phyloP scores from a whole-genome alignment of 2,888 invertebrate species.

The Archips crataeganus region DNA sequence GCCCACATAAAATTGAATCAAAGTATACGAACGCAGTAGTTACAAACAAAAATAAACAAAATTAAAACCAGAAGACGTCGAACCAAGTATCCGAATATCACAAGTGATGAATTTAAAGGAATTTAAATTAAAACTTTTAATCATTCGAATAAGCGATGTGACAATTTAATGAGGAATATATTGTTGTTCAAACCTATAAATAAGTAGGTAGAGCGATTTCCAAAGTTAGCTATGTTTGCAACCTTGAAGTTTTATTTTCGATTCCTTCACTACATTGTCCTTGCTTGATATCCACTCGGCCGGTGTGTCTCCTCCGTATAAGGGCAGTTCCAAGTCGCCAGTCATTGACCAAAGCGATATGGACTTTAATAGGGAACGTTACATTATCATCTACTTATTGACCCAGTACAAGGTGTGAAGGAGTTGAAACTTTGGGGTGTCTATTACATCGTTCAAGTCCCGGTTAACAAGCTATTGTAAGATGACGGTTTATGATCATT shows the following conservation, averaged over 20 bases:
- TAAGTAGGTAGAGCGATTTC: no score
- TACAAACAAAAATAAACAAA: no score
- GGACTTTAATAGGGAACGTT: constrained; percentile 71
- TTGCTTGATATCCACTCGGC: constrained; percentile 39
- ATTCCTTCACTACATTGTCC: neutral
- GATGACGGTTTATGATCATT: constrained; percentile 35
- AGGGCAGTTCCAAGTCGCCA: constrained; percentile 75
- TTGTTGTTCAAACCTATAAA: no score
- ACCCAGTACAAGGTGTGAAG: constrained; percentile 79
- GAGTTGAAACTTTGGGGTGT: constrained; percentile 48
- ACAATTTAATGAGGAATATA: no score
- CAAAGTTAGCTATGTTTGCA: neutral
- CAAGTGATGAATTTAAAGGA: no score
- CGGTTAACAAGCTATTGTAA: constrained; percentile 39
- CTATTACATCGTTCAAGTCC: constrained; percentile 32
- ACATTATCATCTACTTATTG: constrained; percentile 79
- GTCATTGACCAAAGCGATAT: constrained; percentile 72
- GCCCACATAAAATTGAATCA: no score
- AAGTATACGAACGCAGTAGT: no score
- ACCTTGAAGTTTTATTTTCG: neutral
- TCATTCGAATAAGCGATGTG: no score
- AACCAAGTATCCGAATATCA: no score
- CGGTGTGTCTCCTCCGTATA: constrained; percentile 68
- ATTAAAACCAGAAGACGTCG: no score
- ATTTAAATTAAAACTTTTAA: no score